phyloP scores from a whole-genome alignment of 2,797 vertebrate genomes.

The Lithobates sylvaticus region DNA sequence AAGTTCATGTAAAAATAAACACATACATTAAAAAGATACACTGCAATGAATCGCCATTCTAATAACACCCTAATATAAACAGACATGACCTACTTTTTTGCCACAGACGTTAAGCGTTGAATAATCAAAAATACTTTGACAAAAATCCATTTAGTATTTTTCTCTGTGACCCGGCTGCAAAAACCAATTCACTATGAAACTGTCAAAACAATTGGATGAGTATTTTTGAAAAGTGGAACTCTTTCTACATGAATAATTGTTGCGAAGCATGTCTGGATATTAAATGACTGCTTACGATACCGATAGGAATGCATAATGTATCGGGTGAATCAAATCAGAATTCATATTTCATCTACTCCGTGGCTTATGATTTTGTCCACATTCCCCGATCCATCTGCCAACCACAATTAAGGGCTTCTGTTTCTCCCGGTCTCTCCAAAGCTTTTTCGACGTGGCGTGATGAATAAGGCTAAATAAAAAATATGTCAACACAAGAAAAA shows the following conservation, averaged over 20 bases:
- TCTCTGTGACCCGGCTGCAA: conserved; percentile 31
- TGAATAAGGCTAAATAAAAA: conserved; percentile 5
- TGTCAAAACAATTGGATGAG: conserved; percentile 68
- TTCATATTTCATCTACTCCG: conserved; percentile 26
- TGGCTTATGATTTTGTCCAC: conserved; percentile 59
- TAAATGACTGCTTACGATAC: conserved; percentile 69
- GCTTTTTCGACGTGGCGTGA: background rate
- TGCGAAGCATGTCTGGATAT: conserved; percentile 65
- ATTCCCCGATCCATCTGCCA: conserved; percentile 69
- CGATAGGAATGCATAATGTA: conserved; percentile 66
- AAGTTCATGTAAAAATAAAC: conserved; percentile 8
- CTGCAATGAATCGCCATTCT: background rate
- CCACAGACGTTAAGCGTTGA: conserved; percentile 15
- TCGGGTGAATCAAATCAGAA: conserved; percentile 67
- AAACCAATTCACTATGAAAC: conserved; percentile 30
- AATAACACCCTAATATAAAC: conserved; percentile 41
- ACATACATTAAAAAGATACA: conserved; percentile 5
- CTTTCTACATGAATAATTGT: conserved; percentile 71
- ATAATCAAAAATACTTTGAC: conserved; percentile 34
- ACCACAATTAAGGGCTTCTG: conserved; percentile 63
- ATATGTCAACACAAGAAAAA: background rate
- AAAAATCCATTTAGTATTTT: conserved; percentile 19
- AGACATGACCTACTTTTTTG: conserved; percentile 51
- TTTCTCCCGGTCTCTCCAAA: background rate
- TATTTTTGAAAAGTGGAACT: conserved; percentile 66